Base-by-base conservation (phyloP, 2,888 invertebrate genomes). In the Drosophila pseudotakahashii region DNA sequence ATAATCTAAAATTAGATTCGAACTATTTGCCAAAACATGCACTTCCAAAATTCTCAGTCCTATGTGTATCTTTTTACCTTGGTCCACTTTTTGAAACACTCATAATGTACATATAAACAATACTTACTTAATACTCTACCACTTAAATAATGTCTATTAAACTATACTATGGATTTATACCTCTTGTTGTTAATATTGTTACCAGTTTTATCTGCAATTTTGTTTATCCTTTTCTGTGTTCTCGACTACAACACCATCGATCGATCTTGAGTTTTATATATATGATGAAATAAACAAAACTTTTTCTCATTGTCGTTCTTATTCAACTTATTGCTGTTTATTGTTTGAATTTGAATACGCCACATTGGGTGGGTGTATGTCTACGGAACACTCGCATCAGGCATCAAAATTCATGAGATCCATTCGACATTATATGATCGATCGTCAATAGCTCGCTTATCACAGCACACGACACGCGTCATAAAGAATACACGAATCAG, bases 111-210 rank as follows among this genome's bases (percentile, higher is more conserved):
- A 74, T 53, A 51, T 16, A 52, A 41, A 37, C 57, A 70, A 72
- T 84, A 72, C 77, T 64, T 67, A 58, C 61, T 42, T 44, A 63
- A 63, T 73, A 73, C 32, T 41, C 44, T 70, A 54, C 36, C 39
- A 45, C 60, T 51, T 55, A 58, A 37, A 54, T 39, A 60, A 36
- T 80, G 62, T 63, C 48, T 59, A 72, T 86, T 64, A 64, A 73
- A 57, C 50, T 69, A 62, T 66, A 45, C 32, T 37, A 61, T 48
- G 37, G 42, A 72, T 59, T 74, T 73, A 70, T 69, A 75, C 78
- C 54, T 70, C 78, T 73, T 73, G 75, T 87, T 87, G 81, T 87
- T 81, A 81, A 68, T 78, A 73, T 78, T 80, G 86, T 80, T 80
- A 79, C 54, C 59, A 64, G 50, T 71, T 64, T 55, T 64, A 60